Evolutionary conservation across 2,888 invertebrate species (phyloP).

Genomic region (Caenorhabditis zanzibari): DNA sequence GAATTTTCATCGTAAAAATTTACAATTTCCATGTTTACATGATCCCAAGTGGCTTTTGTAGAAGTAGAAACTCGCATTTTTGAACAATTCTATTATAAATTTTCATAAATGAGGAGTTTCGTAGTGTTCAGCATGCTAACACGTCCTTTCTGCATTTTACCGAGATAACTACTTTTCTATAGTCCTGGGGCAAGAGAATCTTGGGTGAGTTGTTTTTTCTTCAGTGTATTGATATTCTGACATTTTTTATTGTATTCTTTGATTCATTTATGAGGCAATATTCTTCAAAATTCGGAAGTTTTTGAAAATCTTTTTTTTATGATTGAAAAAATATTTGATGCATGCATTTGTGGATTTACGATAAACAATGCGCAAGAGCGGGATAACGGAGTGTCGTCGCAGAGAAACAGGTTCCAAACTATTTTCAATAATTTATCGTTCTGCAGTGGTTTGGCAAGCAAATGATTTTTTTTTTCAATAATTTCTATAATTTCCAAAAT

Average conservation of each 20-base stretch:
- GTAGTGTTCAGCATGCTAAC: not conserved
- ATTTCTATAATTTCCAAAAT: too few relatives aligned
- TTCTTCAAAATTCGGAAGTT: not conserved
- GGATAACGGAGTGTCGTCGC: conserved; percentile 6
- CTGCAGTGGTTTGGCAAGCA: too few relatives aligned
- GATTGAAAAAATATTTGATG: too few relatives aligned
- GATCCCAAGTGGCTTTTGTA: conserved; percentile 24
- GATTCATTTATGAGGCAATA: too few relatives aligned
- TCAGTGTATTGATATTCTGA: too few relatives aligned
- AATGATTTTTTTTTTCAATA: too few relatives aligned
- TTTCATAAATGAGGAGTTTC: not conserved
- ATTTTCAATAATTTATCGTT: not conserved
- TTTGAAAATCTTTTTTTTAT: not conserved
- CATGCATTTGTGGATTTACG: not conserved
- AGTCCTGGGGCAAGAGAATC: too few relatives aligned
- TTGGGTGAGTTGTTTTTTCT: too few relatives aligned
- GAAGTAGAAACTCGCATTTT: not conserved
- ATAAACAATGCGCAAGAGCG: not conserved
- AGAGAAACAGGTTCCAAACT: not conserved
- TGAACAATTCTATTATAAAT: not conserved
- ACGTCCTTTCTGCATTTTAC: not conserved
- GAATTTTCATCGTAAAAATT: conserved; percentile 18
- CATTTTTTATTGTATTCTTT: not conserved
- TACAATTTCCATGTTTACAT: conserved; percentile 8
- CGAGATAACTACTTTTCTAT: too few relatives aligned